Evolutionary conservation across 2,797 vertebrate species (phyloP).

Genomic region (Tragopan temminckii): DNA sequence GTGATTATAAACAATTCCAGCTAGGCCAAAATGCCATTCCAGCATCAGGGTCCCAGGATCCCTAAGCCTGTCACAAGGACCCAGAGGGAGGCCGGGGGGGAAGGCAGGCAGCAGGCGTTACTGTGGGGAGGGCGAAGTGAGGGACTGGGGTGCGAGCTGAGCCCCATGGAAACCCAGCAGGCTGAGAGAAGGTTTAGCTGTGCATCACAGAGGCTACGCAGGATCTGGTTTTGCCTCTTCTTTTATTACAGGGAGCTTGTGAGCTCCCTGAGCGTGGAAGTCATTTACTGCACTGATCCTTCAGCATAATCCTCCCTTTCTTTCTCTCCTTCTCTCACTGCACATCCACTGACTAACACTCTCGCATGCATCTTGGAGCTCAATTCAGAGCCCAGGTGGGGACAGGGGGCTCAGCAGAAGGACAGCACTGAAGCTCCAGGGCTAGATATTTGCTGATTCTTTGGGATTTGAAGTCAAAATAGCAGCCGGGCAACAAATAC

Average conservation of each 20-base stretch:
- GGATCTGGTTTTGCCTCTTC: neutral
- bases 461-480: neutral
- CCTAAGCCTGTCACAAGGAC: constrained; percentile 30
- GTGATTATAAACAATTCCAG: constrained; percentile 58
- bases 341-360: neutral
- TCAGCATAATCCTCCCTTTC: neutral
- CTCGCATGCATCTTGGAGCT: neutral
- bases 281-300: neutral
- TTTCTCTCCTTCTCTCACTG: neutral
- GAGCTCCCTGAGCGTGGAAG: neutral
- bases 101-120: neutral
- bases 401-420: neutral
- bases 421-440: neutral
- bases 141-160: neutral
- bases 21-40: constrained; percentile 64
- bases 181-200: neutral
- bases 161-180: neutral
- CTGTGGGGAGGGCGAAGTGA: neutral
- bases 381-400: neutral
- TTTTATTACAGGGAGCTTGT: neutral
- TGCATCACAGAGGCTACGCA: neutral
- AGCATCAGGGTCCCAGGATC: neutral
- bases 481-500: neutral
- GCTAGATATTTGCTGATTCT: neutral
- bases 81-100: neutral